Evolutionary conservation across 1,140 invertebrate species (phyloP).

Genomic region (Drosophila aff.): DNA sequence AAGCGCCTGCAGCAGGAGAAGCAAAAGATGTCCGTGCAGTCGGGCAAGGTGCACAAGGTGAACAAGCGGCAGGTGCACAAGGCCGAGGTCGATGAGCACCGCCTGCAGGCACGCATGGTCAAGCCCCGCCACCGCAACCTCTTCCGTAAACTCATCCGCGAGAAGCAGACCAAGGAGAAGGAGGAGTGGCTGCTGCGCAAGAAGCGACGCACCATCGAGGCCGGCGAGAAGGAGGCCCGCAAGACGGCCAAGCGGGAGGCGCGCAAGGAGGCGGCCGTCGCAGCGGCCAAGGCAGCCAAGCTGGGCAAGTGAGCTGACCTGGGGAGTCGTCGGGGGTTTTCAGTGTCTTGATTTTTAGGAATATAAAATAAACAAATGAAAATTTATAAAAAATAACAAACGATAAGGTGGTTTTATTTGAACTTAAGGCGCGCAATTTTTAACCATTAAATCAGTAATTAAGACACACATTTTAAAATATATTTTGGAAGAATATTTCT

Average conservation of each 20-base stretch:
- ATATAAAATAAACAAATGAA: constrained; percentile 45
- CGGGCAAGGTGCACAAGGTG: constrained; percentile 90
- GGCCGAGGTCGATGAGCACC: constrained; percentile 94
- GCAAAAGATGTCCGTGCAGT: constrained; percentile 91
- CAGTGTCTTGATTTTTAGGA: constrained; percentile 54
- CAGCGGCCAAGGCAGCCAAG: constrained; percentile 54
- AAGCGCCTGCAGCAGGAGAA: constrained; percentile 85
- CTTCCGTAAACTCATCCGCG: constrained; percentile 95
- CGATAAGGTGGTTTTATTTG: background rate
- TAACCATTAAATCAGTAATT: background rate
- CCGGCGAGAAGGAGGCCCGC: constrained; percentile 87
- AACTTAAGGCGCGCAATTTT: background rate
- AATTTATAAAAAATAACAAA: constrained; percentile 15
- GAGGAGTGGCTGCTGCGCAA: constrained; percentile 93
- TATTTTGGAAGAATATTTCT: constrained; percentile 12
- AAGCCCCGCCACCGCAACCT: constrained; percentile 96
- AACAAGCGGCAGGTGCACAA: constrained; percentile 90
- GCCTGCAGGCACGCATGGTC: constrained; percentile 97
- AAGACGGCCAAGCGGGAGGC: constrained; percentile 77
- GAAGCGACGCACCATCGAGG: constrained; percentile 91
- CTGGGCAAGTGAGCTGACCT: constrained; percentile 47
- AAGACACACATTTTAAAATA: background rate
- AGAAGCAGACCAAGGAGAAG: constrained; percentile 91
- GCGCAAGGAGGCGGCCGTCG: constrained; percentile 61
- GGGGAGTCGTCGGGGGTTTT: constrained; percentile 10